These are phyloP conservation scores for Lepus timidus DNA, from an alignment of 2,113 vertebrate genomes.

Conservation along the genomic window DNA sequence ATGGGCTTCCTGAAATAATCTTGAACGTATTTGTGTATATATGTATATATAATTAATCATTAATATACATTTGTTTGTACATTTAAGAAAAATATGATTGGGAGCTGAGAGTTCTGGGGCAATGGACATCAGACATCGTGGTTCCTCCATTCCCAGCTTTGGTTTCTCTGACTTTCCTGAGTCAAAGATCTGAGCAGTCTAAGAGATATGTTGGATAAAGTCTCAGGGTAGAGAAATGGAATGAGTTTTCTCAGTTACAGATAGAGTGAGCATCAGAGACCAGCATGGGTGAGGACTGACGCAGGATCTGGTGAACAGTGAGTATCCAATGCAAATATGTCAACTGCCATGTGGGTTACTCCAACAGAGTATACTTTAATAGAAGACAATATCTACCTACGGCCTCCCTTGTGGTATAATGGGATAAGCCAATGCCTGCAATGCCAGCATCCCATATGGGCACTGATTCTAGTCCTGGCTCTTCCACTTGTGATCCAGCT, in stretches of 20 bases:
- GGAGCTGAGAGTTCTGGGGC: background rate
- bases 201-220: background rate
- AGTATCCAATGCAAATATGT: background rate
- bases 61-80: background rate
- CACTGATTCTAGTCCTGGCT: too few species aligned
- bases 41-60: background rate
- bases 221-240: background rate
- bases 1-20: too few species aligned
- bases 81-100: background rate
- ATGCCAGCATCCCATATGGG: too few species aligned
- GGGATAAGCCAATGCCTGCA: too few species aligned
- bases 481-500: too few species aligned
- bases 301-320: background rate
- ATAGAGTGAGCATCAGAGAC: background rate
- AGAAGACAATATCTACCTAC: too few species aligned
- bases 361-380: background rate
- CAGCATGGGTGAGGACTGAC: too few species aligned
- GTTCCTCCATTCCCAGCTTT: background rate
- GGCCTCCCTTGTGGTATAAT: too few species aligned
- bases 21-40: background rate
- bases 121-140: background rate
- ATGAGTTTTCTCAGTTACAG: background rate
- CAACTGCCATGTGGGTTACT: background rate
- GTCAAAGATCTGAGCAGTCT: background rate
- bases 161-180: background rate